Evolutionary conservation across 2,113 vertebrate species (phyloP).

Genomic region (Pogona vitticeps): DNA sequence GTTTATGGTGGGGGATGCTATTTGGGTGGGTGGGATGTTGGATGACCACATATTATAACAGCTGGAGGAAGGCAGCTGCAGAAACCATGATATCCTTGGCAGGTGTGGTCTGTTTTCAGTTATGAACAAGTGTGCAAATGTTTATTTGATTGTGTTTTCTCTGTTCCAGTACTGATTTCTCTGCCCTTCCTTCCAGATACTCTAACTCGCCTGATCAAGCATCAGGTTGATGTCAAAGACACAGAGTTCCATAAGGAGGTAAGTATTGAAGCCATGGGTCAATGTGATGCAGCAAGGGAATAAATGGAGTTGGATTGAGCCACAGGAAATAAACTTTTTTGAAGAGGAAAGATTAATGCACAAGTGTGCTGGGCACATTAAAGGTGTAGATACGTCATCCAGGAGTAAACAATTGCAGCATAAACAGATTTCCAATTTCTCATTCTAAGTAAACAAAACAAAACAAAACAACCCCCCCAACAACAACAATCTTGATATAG

Average conservation of each 20-base stretch:
- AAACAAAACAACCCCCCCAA: too few species aligned
- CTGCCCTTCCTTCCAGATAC: slow-evolving; percentile 6
- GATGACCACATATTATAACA: too few species aligned
- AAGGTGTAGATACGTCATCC: neutral
- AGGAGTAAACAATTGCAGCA: neutral
- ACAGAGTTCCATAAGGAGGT: neutral
- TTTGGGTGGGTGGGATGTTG: too few species aligned
- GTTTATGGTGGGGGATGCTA: too few species aligned
- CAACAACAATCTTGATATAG: neutral
- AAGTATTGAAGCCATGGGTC: neutral
- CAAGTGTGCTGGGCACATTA: neutral
- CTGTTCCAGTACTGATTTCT: neutral
- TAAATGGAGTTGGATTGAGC: neutral
- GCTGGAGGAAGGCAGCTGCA: neutral
- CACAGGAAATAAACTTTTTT: neutral
- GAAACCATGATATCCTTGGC: neutral
- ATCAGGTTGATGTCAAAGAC: rapidly evolving
- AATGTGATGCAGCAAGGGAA: neutral
- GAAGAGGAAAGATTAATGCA: neutral
- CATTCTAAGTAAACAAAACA: neutral
- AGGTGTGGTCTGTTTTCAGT: neutral
- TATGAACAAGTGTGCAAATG: neutral
- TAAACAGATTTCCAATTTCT: neutral
- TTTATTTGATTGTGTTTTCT: neutral
- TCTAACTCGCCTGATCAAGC: neutral